Evolutionary conservation across 2,113 vertebrate genomes (phyloP).

Genomic region (Beaufortia kweichowensis): DNA sequence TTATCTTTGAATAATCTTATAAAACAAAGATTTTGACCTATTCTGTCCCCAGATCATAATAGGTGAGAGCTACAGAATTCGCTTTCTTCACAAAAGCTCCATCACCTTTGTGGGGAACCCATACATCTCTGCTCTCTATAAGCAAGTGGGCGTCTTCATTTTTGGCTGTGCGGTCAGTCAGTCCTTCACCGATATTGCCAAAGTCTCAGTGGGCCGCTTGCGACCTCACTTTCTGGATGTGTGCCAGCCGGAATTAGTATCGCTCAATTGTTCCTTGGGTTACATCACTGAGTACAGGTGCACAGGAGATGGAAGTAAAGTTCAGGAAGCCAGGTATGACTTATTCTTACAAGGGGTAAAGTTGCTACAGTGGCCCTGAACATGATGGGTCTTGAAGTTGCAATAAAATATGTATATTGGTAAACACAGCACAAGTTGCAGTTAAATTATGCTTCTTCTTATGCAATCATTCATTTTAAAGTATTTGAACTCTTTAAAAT

Average conservation of each 20-base stretch:
- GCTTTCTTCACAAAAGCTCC: conserved; percentile 76
- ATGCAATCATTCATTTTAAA: too few relatives aligned
- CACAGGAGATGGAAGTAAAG: conserved; percentile 72
- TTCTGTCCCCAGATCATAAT: conserved; percentile 72
- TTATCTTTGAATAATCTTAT: too few relatives aligned
- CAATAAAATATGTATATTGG: too few relatives aligned
- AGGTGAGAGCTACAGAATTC: conserved; percentile 86
- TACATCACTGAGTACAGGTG: conserved; percentile 83
- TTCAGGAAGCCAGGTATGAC: conserved; percentile 87
- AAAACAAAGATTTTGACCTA: background rate
- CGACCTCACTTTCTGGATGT: conserved; percentile 89
- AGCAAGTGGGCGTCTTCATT: conserved; percentile 83
- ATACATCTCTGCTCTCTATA: conserved; percentile 87
- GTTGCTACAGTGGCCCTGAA: too few relatives aligned
- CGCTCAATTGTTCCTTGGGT: conserved; percentile 83
- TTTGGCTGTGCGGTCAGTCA: conserved; percentile 84
- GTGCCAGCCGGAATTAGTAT: conserved; percentile 78
- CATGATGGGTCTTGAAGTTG: too few relatives aligned
- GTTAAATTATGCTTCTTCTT: too few relatives aligned
- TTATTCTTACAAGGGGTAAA: too few relatives aligned
- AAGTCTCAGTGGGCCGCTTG: conserved; percentile 89
- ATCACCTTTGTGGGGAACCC: conserved; percentile 86
- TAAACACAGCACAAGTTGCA: too few relatives aligned
- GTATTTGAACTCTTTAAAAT: too few relatives aligned
- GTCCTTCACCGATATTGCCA: conserved; percentile 91